A percentile compares a stretch with the other conserved stretches of the same genome.
These are phyloP conservation scores for Onchidella celtica DNA, from an alignment of 2,888 invertebrate species.

Conservation along the genomic window DNA sequence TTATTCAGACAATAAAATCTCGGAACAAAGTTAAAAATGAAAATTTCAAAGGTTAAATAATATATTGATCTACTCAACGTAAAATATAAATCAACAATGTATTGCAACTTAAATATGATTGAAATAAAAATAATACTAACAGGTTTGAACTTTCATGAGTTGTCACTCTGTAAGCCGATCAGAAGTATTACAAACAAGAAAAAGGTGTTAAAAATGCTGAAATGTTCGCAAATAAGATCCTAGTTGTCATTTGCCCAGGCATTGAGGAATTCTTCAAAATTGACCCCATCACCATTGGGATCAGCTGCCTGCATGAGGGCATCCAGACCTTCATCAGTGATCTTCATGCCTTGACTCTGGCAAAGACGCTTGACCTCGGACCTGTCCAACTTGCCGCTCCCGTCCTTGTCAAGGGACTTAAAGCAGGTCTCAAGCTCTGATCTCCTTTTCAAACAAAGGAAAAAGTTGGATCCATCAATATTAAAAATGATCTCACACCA, in stretches of 20 bases:
- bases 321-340: slow-evolving; percentile 7
- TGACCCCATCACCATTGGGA: slow-evolving; percentile 13
- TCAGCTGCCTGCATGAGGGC: neutral
- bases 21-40: too few relatives aligned
- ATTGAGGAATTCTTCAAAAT: slow-evolving; percentile 13
- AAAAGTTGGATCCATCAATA: neutral
- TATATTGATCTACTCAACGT: too few relatives aligned
- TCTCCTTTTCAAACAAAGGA: slow-evolving; percentile 7
- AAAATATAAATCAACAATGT: too few relatives aligned
- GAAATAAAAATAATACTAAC: too few relatives aligned
- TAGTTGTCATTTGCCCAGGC: neutral
- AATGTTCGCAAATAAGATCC: too few relatives aligned
- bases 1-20: too few relatives aligned
- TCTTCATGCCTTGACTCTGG: neutral
- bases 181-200: too few relatives aligned
- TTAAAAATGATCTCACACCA: neutral
- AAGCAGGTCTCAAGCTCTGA: slow-evolving; percentile 9
- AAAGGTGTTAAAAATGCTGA: too few relatives aligned
- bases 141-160: too few relatives aligned
- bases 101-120: too few relatives aligned
- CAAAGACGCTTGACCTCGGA: neutral
- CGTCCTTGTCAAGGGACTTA: slow-evolving; percentile 24
- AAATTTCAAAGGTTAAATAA: too few relatives aligned
- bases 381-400: slow-evolving; percentile 26
- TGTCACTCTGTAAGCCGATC: too few relatives aligned